Conservation (phyloP, 2,797 vertebrate genomes). For the Sardinella longiceps region DNA sequence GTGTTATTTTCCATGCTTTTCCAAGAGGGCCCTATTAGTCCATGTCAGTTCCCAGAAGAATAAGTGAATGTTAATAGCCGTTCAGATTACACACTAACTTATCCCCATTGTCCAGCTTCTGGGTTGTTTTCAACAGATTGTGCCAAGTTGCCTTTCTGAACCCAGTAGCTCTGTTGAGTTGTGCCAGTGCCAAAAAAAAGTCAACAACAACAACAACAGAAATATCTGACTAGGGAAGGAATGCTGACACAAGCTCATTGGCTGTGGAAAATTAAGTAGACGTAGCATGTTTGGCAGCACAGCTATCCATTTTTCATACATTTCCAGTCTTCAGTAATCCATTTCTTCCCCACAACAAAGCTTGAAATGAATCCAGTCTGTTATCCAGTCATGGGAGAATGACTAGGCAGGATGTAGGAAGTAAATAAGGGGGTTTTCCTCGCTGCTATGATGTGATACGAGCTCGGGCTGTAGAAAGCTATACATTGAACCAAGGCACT, state of each 20-base stretch:
- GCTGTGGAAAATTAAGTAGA: constrained; percentile 4
- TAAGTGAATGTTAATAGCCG: background rate
- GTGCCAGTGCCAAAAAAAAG: background rate
- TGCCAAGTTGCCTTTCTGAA: background rate
- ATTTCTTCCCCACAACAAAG: background rate
- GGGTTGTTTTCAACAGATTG: constrained; percentile 20
- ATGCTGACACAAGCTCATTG: constrained; percentile 14
- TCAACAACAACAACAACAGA: constrained; percentile 15
- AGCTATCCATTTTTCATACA: background rate
- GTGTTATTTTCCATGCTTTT: constrained; percentile 13
- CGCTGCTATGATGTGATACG: background rate
- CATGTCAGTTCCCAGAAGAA: background rate
- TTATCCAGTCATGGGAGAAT: constrained; percentile 1
- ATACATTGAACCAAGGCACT: constrained; percentile 1
- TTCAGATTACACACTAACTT: constrained; percentile 4
- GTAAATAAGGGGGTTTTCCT: background rate
- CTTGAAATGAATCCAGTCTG: background rate
- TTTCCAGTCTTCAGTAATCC: background rate
- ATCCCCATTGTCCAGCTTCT: background rate
- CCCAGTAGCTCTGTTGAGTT: background rate
- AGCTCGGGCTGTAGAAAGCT: background rate
- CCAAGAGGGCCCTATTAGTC: background rate
- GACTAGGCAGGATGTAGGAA: background rate
- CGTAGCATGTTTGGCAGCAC: background rate
- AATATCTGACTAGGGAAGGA: background rate